Evolutionary conservation across 2,888 invertebrate genomes (phyloP).

Genomic region (Aphrophora alni): DNA sequence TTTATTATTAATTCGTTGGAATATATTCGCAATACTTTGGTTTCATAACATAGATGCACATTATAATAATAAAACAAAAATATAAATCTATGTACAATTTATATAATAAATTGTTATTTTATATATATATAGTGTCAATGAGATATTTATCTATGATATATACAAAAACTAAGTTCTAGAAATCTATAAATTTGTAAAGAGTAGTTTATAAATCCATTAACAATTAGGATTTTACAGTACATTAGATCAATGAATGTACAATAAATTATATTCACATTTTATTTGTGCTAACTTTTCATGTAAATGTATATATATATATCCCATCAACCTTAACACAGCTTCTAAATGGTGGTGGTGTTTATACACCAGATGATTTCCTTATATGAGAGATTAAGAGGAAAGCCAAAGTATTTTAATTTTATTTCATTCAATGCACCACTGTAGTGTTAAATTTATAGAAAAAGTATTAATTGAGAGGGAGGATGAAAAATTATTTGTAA

Average conservation of each 20-base stretch:
- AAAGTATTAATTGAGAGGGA: too few species aligned
- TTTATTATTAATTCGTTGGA: not conserved
- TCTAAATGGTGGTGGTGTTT: not conserved
- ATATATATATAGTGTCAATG: not conserved
- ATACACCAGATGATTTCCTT: not conserved
- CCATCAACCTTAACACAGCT: not conserved
- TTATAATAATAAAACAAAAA: constrained; percentile 5
- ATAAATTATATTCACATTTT: not conserved
- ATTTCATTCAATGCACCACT: not conserved
- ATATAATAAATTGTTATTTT: not conserved
- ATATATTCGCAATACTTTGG: constrained; percentile 3
- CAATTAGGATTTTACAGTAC: not conserved
- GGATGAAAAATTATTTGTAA: too few species aligned
- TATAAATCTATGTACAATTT: not conserved
- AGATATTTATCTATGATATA: not conserved
- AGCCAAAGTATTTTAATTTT: not conserved
- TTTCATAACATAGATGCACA: constrained; percentile 9
- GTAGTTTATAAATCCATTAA: not conserved
- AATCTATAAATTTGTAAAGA: not conserved
- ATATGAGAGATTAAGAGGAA: not conserved
- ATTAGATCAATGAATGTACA: not conserved
- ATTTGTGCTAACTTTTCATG: not conserved
- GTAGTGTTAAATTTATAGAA: not conserved
- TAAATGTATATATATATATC: not conserved
- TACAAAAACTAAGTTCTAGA: not conserved